These are phyloP conservation scores for Mustela lutreola DNA, from an alignment of 2,113 vertebrate genomes.

Conservation along the genomic window DNA sequence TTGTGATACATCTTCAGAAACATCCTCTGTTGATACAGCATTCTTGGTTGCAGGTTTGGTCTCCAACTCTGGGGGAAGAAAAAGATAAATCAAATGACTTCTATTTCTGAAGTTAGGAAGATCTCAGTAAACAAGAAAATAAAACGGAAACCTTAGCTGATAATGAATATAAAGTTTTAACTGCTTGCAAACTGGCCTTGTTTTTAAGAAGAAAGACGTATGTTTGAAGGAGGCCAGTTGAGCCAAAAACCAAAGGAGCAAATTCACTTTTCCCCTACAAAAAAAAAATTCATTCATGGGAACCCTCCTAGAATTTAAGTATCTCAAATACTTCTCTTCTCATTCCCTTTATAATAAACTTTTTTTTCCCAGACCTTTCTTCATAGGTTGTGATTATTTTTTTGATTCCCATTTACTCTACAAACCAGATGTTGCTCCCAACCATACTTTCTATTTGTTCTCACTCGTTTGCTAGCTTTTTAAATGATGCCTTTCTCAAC, in stretches of 20 bases:
- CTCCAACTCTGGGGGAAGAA: conserved; percentile 51
- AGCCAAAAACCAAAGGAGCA: conserved; percentile 16
- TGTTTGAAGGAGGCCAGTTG: not conserved
- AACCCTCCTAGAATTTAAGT: not conserved
- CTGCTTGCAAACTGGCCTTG: not conserved
- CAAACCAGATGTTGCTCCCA: not conserved
- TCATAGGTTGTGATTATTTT: not conserved
- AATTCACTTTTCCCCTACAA: conserved; percentile 11
- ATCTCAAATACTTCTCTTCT: conserved; percentile 28
- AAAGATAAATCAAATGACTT: conserved; percentile 46
- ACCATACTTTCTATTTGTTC: conserved; percentile 14
- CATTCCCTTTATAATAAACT: conserved; percentile 29
- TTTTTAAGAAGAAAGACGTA: conserved; percentile 29
- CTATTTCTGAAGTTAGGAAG: not conserved
- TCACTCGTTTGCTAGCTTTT: not conserved
- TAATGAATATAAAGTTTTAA: conserved; percentile 30
- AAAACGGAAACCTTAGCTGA: not conserved
- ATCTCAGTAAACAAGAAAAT: not conserved
- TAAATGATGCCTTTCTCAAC: not conserved
- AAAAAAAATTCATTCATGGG: not conserved
- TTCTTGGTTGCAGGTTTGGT: conserved; percentile 51
- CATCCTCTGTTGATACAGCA: not conserved
- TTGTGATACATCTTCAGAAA: conserved; percentile 44
- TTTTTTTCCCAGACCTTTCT: not conserved
- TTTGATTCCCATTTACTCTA: conserved; percentile 6